Conservation (phyloP, 2,888 invertebrate species). For the Eristalis arbustorum region DNA sequence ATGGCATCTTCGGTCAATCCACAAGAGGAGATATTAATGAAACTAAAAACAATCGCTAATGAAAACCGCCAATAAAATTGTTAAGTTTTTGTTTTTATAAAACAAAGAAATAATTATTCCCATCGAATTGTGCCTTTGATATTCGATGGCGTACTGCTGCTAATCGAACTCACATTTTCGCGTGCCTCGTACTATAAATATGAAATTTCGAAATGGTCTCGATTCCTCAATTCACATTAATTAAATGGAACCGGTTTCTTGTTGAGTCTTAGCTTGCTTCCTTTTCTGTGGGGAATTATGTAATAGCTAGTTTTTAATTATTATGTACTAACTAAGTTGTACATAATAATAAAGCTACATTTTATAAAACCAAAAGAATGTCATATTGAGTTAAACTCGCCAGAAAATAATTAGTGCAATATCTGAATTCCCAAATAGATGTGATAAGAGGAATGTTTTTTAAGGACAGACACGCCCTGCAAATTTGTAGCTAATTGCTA, state of each 20-base stretch:
- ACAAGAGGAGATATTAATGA: neutral
- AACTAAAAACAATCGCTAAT: constrained; percentile 12
- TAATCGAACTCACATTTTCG: constrained; percentile 19
- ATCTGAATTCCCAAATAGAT: neutral
- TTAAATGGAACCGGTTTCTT: neutral
- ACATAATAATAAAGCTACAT: no score
- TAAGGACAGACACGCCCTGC: no score
- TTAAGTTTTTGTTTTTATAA: neutral
- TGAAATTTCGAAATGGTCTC: neutral
- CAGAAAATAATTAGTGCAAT: neutral
- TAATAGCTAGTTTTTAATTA: neutral
- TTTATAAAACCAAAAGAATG: no score
- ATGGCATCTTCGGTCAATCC: neutral
- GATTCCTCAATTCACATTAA: constrained; percentile 4
- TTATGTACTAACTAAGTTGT: neutral
- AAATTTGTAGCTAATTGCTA: no score
- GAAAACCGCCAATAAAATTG: constrained; percentile 1
- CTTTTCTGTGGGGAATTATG: neutral
- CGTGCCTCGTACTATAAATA: neutral
- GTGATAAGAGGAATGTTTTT: neutral
- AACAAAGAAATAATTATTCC: neutral
- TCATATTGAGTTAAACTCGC: no score
- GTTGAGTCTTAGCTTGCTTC: neutral
- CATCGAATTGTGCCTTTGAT: neutral
- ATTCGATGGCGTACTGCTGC: neutral